Evolutionary conservation across 2,113 vertebrate genomes (phyloP), one percentile per base, ranked within the genome.

Genomic region (Pao palembangensis): DNA sequence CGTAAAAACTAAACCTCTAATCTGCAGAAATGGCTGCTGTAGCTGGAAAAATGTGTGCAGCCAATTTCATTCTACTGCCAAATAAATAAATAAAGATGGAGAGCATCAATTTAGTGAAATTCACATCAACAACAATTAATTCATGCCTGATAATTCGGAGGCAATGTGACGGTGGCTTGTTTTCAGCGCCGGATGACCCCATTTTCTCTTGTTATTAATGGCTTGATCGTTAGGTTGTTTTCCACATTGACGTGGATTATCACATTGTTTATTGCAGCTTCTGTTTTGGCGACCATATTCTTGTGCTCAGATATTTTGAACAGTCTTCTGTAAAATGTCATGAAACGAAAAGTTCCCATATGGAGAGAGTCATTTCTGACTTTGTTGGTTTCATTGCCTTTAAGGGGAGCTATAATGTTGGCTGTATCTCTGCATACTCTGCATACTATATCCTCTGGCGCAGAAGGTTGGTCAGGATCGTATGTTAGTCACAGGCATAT

Each of bases 261-360:
- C 42, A 44, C 52, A 72, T 75, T 87, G 75, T 79, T 85, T 71
- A 67, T 61, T 48, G 56, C 54, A 64, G 71, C 41, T 42, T 54
- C 49, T 65, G 74, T 71, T 62, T 49, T 52, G 55, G 61, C 72
- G 52, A 69, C 70, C 75, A 70, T 68, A 69, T 75, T 88, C 62
- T 70, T 73, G 46, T 58, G 50, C 46, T 55, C 41, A 31, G 46
- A 58, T 41, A 59, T 64, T 59, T 69, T 19, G 1, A 53, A 46
- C 83, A 83, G 88, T 88, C 81, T 72, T 21, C 69, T 72, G 44
- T 55, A 67, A 84, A 82, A 85, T 81, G 74, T 60, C 58, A 84
- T 48, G 23, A 65, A 77, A 70, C 48, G 20, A 70, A 28, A 48
- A 41, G 57, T 48, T 75, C 71, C 70, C 76, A 64, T 69, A n/a